Evolutionary conservation across 2,797 vertebrate genomes (phyloP).

Genomic region (Euthynnus affinis): DNA sequence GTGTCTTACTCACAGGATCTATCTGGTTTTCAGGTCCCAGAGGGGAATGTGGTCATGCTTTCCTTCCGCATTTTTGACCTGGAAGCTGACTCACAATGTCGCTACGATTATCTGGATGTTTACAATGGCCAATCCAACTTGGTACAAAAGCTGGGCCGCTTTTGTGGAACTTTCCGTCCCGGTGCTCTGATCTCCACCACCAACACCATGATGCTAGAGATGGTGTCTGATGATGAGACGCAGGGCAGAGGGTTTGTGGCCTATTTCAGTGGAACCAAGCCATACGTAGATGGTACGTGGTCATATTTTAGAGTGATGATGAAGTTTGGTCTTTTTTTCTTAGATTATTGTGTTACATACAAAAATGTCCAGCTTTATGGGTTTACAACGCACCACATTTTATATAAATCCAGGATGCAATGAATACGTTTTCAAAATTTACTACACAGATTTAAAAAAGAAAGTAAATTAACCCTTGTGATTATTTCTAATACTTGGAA

Average conservation of each 20-base stretch:
- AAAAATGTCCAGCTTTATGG: not conserved
- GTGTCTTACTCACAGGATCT: slow-evolving; percentile 30
- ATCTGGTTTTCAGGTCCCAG: slow-evolving; percentile 86
- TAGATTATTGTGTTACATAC: no score
- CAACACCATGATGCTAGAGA: slow-evolving; percentile 90
- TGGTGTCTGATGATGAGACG: slow-evolving; percentile 87
- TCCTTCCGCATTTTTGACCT: slow-evolving; percentile 92
- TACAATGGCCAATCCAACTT: slow-evolving; percentile 88
- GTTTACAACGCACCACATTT: not conserved
- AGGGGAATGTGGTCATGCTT: slow-evolving; percentile 89
- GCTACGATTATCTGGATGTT: slow-evolving; percentile 91
- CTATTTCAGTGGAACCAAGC: slow-evolving; percentile 86
- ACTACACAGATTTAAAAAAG: not conserved
- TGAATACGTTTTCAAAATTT: not conserved
- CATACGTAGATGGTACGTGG: slow-evolving; percentile 84
- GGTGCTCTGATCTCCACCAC: slow-evolving; percentile 89
- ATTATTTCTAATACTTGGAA: not conserved
- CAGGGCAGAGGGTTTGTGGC: slow-evolving; percentile 91
- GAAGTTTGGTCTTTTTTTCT: not conserved
- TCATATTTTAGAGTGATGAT: slow-evolving; percentile 2
- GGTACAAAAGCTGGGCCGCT: slow-evolving; percentile 90
- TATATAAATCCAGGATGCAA: not conserved
- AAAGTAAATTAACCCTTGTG: not conserved
- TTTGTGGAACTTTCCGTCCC: slow-evolving; percentile 93
- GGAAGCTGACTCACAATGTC: slow-evolving; percentile 90